Evolutionary conservation across 2,888 invertebrate genomes (phyloP), one percentile per base, ranked within the genome.

Genomic region (Thereva unica): DNA sequence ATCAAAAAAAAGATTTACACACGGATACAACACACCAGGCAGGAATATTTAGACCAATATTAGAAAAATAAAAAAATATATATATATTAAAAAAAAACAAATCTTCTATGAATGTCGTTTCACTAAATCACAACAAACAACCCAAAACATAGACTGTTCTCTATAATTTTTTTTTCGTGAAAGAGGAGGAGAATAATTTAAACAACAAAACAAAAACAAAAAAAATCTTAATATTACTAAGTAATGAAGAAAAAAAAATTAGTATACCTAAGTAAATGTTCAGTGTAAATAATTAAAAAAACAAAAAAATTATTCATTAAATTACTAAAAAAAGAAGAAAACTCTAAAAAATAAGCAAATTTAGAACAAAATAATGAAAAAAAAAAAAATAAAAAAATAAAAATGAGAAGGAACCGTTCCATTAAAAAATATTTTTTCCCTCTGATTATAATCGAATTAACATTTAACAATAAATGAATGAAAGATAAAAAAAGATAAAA

Each of bases 141-240:
- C 10, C 49, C 23, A 42, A 8, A 55, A 59, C 47, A 59, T 41
- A 55, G 55, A 55, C 55, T 55, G 56, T 59, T 59, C 59, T 59
- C 59, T 49, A 59, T 59, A 42, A 56, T 59, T 59, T 47, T 47
- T 59, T 49, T 23, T 23, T 23, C 23, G 23, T 42, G 59, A 40
- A 47, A n/a, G 50, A 50, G 23, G 50, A 49, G 49, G 61, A 61
- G 49, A 61, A 61, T 61, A 61, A 40, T 50, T 50, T 50, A 50
- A 50, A 61, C 61, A 61, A 23, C 23, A 23, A 23, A 23, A 23
- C 23, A 23, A 23, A 23, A 23, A 23, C 23, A 23, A 23, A 23
- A 23, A 61, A 59, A 61, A 49, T 41, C 61, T 61, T 61, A 61
- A 61, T 61, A 61, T 61, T 61, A 61, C 61, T 61, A 61, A 61